A percentile compares a stretch with the other conserved stretches of the same genome.
Evolutionary conservation across 2,113 vertebrate species (phyloP).

Genomic region (Triplophysa tibetana): DNA sequence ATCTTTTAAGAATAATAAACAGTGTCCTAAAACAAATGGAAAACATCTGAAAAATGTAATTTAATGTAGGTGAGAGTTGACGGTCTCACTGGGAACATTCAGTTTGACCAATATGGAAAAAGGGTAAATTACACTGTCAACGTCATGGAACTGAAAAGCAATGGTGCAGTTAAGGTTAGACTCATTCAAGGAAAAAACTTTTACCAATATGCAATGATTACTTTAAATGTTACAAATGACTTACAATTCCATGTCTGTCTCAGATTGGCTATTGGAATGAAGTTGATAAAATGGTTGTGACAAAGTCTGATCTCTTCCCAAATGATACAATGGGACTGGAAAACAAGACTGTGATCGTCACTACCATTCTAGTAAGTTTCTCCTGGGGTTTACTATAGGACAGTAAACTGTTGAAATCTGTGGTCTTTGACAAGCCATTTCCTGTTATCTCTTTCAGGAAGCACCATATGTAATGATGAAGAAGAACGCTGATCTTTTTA

Average conservation of each 20-base stretch:
- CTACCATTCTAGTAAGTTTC: conserved; percentile 93
- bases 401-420: background rate
- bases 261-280: conserved; percentile 99
- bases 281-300: conserved; percentile 97
- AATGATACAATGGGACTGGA: conserved; percentile 94
- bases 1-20: too few species aligned
- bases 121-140: conserved; percentile 97
- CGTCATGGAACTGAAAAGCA: conserved; percentile 96
- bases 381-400: background rate
- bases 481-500: conserved; percentile 94
- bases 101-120: conserved; percentile 97
- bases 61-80: conserved; percentile 88
- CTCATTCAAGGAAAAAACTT: background rate
- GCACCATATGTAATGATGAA: conserved; percentile 98
- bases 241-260: conserved; percentile 24
- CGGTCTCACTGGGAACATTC: conserved; percentile 96
- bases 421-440: conserved; percentile 41
- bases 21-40: too few species aligned
- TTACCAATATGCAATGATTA: background rate
- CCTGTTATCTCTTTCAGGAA: conserved; percentile 75
- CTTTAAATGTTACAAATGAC: background rate
- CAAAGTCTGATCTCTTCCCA: conserved; percentile 86
- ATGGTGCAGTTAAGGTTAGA: conserved; percentile 93
- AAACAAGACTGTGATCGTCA: conserved; percentile 98
- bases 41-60: background rate